Conservation (phyloP, 1,140 invertebrate genomes). For the Nomia melanderi region DNA sequence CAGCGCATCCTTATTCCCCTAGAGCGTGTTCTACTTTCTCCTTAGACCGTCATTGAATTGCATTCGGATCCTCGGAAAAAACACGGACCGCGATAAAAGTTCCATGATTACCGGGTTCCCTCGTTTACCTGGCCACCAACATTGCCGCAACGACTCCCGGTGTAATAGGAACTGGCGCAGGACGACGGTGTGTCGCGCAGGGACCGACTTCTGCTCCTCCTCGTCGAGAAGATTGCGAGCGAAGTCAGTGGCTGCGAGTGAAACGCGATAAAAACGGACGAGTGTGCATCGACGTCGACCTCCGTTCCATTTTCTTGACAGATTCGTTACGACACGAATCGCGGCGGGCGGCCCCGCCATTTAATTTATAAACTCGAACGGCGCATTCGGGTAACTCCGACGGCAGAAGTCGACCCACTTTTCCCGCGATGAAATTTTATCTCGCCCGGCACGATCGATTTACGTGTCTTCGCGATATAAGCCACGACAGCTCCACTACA, state of each 20-base stretch:
- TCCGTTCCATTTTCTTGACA: constrained; percentile 25
- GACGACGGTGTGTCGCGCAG: no score
- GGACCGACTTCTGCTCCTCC: neutral
- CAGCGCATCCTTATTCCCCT: neutral
- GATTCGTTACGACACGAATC: constrained; percentile 12
- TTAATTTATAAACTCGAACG: constrained; percentile 32
- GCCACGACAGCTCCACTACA: neutral
- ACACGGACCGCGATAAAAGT: neutral
- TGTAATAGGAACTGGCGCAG: no score
- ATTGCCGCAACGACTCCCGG: no score
- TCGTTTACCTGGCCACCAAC: neutral
- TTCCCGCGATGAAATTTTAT: constrained; percentile 35
- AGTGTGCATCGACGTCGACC: neutral
- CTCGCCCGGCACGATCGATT: constrained; percentile 33
- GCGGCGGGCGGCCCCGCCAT: neutral
- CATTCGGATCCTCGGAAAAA: neutral
- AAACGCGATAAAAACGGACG: constrained; percentile 3
- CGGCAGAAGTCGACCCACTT: constrained; percentile 23
- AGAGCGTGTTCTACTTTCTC: neutral
- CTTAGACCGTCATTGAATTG: neutral
- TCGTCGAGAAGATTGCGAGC: neutral
- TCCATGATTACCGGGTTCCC: neutral
- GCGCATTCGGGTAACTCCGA: neutral
- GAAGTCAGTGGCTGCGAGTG: neutral
- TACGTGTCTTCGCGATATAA: constrained; percentile 31